Conservation (phyloP, 2,797 vertebrate species). For the Eospalax fontanierii region DNA sequence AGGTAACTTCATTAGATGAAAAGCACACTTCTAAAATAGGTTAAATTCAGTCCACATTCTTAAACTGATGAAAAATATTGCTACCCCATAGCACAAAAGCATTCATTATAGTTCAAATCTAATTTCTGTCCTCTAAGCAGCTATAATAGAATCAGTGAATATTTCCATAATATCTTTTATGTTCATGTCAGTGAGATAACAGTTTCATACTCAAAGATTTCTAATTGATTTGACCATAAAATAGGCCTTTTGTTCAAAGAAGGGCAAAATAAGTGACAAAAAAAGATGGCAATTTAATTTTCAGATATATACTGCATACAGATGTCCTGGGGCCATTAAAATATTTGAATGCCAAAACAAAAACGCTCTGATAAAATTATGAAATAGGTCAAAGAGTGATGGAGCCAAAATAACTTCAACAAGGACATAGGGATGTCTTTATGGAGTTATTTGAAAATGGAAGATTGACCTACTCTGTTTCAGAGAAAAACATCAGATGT, state of each 20-base stretch:
- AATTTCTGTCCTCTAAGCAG: slow-evolving; percentile 64
- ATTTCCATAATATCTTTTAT: slow-evolving; percentile 72
- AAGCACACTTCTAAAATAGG: slow-evolving; percentile 41
- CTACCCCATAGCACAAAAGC: slow-evolving; percentile 67
- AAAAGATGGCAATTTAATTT: slow-evolving; percentile 66
- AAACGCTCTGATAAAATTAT: slow-evolving; percentile 1
- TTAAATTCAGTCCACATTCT: slow-evolving; percentile 38
- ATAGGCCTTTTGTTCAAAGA: slow-evolving; percentile 76
- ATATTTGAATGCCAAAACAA: slow-evolving; percentile 21
- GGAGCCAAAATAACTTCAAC: slow-evolving; percentile 4
- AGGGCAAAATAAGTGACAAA: slow-evolving; percentile 56
- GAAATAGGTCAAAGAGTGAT: slow-evolving; percentile 12
- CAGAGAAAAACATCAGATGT: background rate
- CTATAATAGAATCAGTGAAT: slow-evolving; percentile 46
- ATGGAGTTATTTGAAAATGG: background rate
- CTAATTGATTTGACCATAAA: slow-evolving; percentile 82
- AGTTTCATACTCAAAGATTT: slow-evolving; percentile 68
- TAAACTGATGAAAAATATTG: slow-evolving; percentile 70
- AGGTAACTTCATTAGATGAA: slow-evolving; percentile 1
- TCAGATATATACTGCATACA: background rate
- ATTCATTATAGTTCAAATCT: slow-evolving; percentile 72
- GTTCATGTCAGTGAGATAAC: slow-evolving; percentile 64
- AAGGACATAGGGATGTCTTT: background rate
- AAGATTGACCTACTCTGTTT: background rate
- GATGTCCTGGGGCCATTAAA: slow-evolving; percentile 14